These are phyloP conservation scores for Diorhabda carinulata DNA, from an alignment of 1,140 invertebrate species.

Conservation along the genomic window DNA sequence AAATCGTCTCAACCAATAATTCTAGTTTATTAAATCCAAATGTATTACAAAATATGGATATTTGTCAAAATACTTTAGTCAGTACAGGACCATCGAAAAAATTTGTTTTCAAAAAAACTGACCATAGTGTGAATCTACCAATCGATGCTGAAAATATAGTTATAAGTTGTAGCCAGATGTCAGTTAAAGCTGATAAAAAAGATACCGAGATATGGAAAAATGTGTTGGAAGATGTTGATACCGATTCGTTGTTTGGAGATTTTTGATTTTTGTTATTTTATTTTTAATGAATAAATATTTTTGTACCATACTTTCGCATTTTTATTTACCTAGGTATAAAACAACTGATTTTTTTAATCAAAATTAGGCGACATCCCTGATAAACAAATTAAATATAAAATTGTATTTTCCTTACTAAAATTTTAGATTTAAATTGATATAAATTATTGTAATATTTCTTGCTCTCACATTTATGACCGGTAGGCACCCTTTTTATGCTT, in stretches of 20 bases:
- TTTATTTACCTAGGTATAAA: too few relatives aligned
- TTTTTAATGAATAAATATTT: too few relatives aligned
- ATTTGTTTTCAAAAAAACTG: slow-evolving; percentile 8
- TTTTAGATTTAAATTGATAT: too few relatives aligned
- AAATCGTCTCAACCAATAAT: too few relatives aligned
- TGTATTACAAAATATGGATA: not conserved
- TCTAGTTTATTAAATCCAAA: not conserved
- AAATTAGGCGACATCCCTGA: too few relatives aligned
- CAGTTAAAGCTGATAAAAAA: slow-evolving; percentile 18
- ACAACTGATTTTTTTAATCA: too few relatives aligned
- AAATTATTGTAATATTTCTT: too few relatives aligned
- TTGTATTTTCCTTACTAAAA: too few relatives aligned
- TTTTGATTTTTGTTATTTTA: slow-evolving; percentile 4
- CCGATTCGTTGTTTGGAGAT: slow-evolving; percentile 26
- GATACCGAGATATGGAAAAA: slow-evolving; percentile 27
- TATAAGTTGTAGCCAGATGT: slow-evolving; percentile 19
- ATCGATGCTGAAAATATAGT: slow-evolving; percentile 9
- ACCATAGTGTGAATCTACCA: not conserved
- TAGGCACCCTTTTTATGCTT: too few relatives aligned
- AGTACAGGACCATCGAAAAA: not conserved
- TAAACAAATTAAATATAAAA: too few relatives aligned
- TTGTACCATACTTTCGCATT: too few relatives aligned
- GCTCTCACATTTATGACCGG: too few relatives aligned
- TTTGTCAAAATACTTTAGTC: not conserved
- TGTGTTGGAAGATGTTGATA: slow-evolving; percentile 22